Conservation (phyloP, 2,797 vertebrate species). For the Gephyroberyx darwinii region DNA sequence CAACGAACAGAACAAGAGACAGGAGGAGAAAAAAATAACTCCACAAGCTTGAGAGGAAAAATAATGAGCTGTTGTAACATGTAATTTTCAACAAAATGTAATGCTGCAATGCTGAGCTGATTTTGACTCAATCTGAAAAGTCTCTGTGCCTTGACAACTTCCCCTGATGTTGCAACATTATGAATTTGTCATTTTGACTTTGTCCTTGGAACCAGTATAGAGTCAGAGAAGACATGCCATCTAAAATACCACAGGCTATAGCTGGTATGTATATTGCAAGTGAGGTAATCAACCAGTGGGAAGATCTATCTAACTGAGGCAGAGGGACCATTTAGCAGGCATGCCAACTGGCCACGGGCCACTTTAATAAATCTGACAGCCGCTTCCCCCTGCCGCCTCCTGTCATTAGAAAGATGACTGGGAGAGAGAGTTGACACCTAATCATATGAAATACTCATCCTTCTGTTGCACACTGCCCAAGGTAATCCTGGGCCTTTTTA, state of each 20-base stretch:
- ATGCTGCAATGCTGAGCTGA: neutral
- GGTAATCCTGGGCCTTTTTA: constrained; percentile 59
- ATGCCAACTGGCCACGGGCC: constrained; percentile 80
- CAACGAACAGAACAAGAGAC: constrained; percentile 41
- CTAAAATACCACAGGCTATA: constrained; percentile 45
- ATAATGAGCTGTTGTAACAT: neutral
- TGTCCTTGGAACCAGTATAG: constrained; percentile 60
- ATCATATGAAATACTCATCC: constrained; percentile 76
- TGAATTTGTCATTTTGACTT: constrained; percentile 59
- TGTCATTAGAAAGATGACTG: constrained; percentile 78
- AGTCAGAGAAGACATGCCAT: constrained; percentile 32
- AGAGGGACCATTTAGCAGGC: constrained; percentile 73
- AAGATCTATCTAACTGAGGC: constrained; percentile 71
- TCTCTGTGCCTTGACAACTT: constrained; percentile 14
- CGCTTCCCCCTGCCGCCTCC: constrained; percentile 70
- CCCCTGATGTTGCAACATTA: constrained; percentile 9
- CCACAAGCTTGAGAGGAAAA: constrained; percentile 29
- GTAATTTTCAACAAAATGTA: neutral
- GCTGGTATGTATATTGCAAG: constrained; percentile 59
- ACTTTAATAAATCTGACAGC: constrained; percentile 80
- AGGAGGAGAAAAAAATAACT: constrained; percentile 24
- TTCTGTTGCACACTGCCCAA: constrained; percentile 66
- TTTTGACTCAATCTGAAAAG: neutral
- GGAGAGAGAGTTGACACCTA: constrained; percentile 75
- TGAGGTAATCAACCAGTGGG: constrained; percentile 70